Base-by-base conservation (phyloP, 2,113 vertebrate species). In the Girardinichthys multiradiatus region DNA sequence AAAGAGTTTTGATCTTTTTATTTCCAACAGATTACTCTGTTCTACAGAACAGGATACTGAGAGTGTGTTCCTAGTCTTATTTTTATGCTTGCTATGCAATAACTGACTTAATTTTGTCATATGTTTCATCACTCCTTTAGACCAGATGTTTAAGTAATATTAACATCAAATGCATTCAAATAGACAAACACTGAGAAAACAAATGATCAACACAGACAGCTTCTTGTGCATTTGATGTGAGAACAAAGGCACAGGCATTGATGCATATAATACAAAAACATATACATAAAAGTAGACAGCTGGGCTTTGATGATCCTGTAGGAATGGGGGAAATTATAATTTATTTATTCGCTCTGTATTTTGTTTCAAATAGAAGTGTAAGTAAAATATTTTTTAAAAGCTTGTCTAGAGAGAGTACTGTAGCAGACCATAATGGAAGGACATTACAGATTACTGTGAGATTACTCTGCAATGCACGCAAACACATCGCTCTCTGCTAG, bases 1-100 rank as follows among this genome's bases (percentile, higher is more conserved):
- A 74, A 76, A 72, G 70, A 54, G 60, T 64, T 37, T 31, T 21
- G 27, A 66, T 82, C 27, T 57, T 13, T 80, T 79, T 67, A 35
- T 61, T 76, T 60, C 60, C 42, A 54, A 80, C 64, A 76, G 57
- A 77, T 70, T 62, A 76, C 66, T 71, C 45, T 67, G 74, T 70
- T 45, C 74, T 65, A 2, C 10, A 59, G 57, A 66, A 86, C 39
- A 14, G 64, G 72, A 77, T 86, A 86, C 82, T 80, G 76, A 85
- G 68, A 51, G 33, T 67, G 68, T 37, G 17, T 66, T 70, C 78
- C 48, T 27, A 83, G 74, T 76, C 39, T 30, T 70, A 58, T 69
- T 62, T 76, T 74, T 72, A 39, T 77, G 62, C 61, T 51, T 24
- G 28, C n/a, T 68, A 48, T 17, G 33, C 54, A 72, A 77, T 60